These are phyloP conservation scores for Enteromius paludinosus DNA, from an alignment of 2,797 vertebrate species.

Conservation along the genomic window DNA sequence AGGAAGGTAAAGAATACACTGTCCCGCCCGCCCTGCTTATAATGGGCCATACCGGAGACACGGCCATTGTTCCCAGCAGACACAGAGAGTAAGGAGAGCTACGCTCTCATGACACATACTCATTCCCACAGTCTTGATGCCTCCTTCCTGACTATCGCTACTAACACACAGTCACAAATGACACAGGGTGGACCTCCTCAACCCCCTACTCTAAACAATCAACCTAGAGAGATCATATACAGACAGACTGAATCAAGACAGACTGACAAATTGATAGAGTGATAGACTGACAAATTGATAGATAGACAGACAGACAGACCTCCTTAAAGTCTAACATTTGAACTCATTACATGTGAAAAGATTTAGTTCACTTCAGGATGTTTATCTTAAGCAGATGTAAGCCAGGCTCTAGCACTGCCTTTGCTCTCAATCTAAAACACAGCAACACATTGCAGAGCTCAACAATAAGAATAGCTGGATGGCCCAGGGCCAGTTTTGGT, in stretches of 20 bases:
- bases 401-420: background rate
- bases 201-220: constrained; percentile 56
- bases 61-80: constrained; percentile 59
- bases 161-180: constrained; percentile 57
- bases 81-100: constrained; percentile 45
- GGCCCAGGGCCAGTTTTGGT: background rate
- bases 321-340: background rate
- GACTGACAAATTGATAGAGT: background rate
- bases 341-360: background rate
- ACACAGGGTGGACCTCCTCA: constrained; percentile 57
- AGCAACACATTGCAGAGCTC: background rate
- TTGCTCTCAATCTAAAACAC: background rate
- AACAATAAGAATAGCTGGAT: constrained; percentile 2
- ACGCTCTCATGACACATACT: constrained; percentile 40
- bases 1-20: constrained; percentile 61
- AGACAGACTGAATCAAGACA: constrained; percentile 1
- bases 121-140: constrained; percentile 42
- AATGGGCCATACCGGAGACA: constrained; percentile 50
- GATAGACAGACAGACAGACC: background rate
- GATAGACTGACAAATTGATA: background rate
- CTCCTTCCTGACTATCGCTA: constrained; percentile 57
- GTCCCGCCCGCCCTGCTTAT: constrained; percentile 44
- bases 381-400: constrained; percentile 6
- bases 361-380: background rate
- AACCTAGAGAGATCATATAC: constrained; percentile 21